Evolutionary conservation across 1,140 invertebrate species (phyloP).

Genomic region (Magallana angulata): DNA sequence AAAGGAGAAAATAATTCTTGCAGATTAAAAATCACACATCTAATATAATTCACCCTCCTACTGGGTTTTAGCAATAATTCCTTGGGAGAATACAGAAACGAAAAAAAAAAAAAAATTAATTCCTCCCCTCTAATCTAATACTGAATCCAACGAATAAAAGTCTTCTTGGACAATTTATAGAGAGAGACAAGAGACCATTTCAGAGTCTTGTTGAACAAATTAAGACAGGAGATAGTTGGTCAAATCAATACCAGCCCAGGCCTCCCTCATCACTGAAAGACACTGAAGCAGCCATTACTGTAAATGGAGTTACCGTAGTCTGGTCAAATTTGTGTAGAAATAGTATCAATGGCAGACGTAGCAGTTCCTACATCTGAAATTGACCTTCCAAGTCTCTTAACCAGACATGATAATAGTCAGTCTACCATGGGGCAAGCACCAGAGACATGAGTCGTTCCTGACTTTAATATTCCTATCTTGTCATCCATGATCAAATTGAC

Average conservation of each 20-base stretch:
- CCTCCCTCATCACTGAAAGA: background rate
- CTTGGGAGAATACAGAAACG: background rate
- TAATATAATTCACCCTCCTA: background rate
- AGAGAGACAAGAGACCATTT: background rate
- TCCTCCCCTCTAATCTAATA: background rate
- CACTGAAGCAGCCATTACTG: constrained; percentile 8
- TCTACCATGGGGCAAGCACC: too few species aligned
- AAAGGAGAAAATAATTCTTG: background rate
- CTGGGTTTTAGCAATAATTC: too few species aligned
- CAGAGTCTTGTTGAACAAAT: constrained; percentile 35
- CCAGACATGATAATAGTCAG: background rate
- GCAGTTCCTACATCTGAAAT: background rate
- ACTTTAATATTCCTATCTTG: too few species aligned
- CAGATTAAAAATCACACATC: background rate
- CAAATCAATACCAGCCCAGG: constrained; percentile 5
- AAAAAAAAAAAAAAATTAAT: constrained; percentile 22
- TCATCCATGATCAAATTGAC: too few species aligned
- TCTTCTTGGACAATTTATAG: background rate
- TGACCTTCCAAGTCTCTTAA: background rate
- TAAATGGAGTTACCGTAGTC: background rate
- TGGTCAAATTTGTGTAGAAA: too few species aligned
- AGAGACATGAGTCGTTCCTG: too few species aligned
- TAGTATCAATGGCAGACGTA: too few species aligned
- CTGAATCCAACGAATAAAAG: background rate
- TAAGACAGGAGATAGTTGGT: constrained; percentile 33